Base-by-base conservation (phyloP, 2,888 invertebrate genomes). In the Ashinkailepas kermadecensis region DNA sequence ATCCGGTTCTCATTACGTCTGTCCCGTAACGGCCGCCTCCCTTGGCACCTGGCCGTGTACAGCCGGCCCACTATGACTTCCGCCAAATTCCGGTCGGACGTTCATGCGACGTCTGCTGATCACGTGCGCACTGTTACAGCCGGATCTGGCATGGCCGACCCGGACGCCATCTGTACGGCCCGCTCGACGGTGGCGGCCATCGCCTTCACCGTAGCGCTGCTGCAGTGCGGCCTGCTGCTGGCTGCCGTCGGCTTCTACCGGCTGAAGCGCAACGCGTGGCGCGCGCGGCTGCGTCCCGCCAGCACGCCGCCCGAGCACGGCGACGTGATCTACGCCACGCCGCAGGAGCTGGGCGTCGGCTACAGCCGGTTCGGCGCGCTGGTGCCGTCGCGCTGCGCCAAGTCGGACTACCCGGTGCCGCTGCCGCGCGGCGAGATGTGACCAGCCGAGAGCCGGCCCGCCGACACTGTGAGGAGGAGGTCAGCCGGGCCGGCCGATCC, bases 231-330 rank as follows among this genome's bases (percentile, higher is more conserved):
- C 18, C 84, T 87, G 9, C 84, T 87, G 58, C 86, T 87, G 83
- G 86, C 86, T 21, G 86, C 87, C 82, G 85, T 86, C 83, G 85
- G 86, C 84, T 87, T 87, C 83, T 87, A 87, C 84, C 85, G 86
- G 78, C 85, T 85, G 79, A 86, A 86, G 82, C 86, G 86, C 84
- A 84, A 86, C 64, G 85, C 86, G 78, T 87, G 87, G 87, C 74
- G 62, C 11, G 67, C n/a, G 23, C 23, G 23, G 3, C 84, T 84
- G 54, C 86, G 86, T 83, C 79, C 83, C 57, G 80, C 82, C 25
- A 80, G 81, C 82, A 84, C 83, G 78, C 85, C 84, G 82, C 81
- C 83, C 1, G 59, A 59, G 59, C 12, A 7, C 23, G 67, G 23
- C 11, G 67, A 67, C 25, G 67, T 67, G 10, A 67, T 67, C 67